These are phyloP conservation scores for Listrodromus nycthemerus DNA, from an alignment of 2,888 invertebrate species.

Conservation along the genomic window DNA sequence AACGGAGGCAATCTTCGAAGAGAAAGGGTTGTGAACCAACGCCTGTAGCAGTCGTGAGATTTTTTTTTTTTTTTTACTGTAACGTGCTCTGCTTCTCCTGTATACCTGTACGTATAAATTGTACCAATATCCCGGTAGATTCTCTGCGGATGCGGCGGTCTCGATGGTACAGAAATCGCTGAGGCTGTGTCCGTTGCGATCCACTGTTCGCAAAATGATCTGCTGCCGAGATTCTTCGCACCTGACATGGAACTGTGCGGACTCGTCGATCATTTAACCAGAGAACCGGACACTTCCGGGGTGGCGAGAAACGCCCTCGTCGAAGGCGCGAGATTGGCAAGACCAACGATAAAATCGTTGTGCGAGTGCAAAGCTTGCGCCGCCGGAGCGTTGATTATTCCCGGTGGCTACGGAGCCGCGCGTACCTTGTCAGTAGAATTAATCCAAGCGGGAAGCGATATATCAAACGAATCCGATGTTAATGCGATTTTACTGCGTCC, in stretches of 20 bases:
- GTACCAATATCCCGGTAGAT: slow-evolving; percentile 77
- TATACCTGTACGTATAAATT: not conserved
- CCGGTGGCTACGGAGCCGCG: slow-evolving; percentile 87
- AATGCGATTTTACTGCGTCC: slow-evolving; percentile 29
- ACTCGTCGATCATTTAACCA: slow-evolving; percentile 73
- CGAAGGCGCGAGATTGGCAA: slow-evolving; percentile 86
- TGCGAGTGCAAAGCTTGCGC: slow-evolving; percentile 81
- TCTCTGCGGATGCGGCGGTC: slow-evolving; percentile 86
- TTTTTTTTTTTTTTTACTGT: slow-evolving; percentile 16
- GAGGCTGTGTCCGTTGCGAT: slow-evolving; percentile 85
- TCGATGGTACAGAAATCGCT: slow-evolving; percentile 86
- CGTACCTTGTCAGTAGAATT: slow-evolving; percentile 85
- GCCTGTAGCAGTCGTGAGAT: slow-evolving; percentile 72
- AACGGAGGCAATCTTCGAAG: slow-evolving; percentile 49
- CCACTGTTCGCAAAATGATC: slow-evolving; percentile 71
- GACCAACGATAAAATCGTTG: slow-evolving; percentile 83
- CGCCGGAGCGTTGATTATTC: slow-evolving; percentile 86
- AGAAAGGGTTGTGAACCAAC: slow-evolving; percentile 61
- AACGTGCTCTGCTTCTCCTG: not conserved
- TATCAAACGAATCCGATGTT: slow-evolving; percentile 3
- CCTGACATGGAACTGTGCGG: slow-evolving; percentile 73
- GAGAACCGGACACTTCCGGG: slow-evolving; percentile 67
- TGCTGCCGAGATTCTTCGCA: slow-evolving; percentile 75
- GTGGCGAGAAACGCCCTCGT: slow-evolving; percentile 84
- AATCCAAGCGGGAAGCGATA: slow-evolving; percentile 7